Base-by-base conservation (phyloP, 2,888 invertebrate species). In the Heliconius hortense region DNA sequence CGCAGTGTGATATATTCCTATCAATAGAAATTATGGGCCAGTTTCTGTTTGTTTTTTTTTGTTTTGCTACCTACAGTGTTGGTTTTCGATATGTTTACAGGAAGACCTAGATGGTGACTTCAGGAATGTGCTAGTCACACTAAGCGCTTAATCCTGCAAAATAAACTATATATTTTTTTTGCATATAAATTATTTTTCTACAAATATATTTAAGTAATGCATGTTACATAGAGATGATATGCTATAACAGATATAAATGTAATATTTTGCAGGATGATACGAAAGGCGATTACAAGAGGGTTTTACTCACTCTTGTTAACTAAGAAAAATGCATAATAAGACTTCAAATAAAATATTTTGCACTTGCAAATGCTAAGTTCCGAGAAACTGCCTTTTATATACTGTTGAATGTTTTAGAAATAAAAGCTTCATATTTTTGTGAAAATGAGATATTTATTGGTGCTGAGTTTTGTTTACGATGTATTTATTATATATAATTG, bases 81-180 rank as follows among this genome's bases (percentile, higher is more conserved):
- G 86, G 85, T 85, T 87, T 90, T 89, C 86, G 84, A 85, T 88
- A 86, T 82, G 87, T 91, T 94, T 95, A 82, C 95, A 96, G 95
- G 95, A 95, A 82, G 96, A 96, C 90, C 92, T 95, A 84, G 94
- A 94, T 81, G 96, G 96, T 84, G 96, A 96, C 93, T 96, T 95
- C 94, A 94, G 93, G 90, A 93, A 95, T 89, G 94, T 95, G 84
- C 94, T 96, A 90, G 94, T 95, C 84, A 94, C 95, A 84, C 90
- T 96, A 84, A 89, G 94, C 86, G 92, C 90, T 87, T 94, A 94
- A 88, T 88, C 89, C 91, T 89, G 90, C 90, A 88, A 89, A 88
- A 87, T 88, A 84, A 82, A 82, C 84, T 56, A n/a, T 80, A 79
- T 76, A 76, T 79, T 77, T 78, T 78, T 74, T 78, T 79, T 78